Evolutionary conservation across 2,888 invertebrate species (phyloP), one percentile per base, ranked within the genome.

Genomic region (Galerucella calmariensis): DNA sequence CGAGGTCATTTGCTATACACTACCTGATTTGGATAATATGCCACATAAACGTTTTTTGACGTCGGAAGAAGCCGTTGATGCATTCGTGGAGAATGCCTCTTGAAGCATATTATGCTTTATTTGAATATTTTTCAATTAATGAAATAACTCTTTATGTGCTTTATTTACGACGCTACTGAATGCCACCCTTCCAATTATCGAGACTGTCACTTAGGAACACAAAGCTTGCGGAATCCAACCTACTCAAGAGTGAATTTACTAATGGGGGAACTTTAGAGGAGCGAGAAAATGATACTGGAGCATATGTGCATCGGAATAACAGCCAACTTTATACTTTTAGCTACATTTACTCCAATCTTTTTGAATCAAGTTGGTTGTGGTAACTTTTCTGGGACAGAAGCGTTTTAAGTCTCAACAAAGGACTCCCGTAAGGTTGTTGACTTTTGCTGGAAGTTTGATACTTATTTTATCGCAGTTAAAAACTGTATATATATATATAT

Each of bases 181-280:
- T 66, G 58, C 73, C 79, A 80, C 83, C 81, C 77, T 81, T 78
- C 82, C 85, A 84, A 85, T 85, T 85, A 85, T 84, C 82, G 81
- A 77, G 78, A 82, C 82, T 84, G 84, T 84, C 84, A 83, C 83
- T 83, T 83, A 75, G 73, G 81, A 79, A 81, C 82, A 82, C 82
- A 83, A 83, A 84, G 82, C 81, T 80, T 79, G 78, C 78, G 78
- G 73, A 78, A 78, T 78, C 74, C 75, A 59, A 71, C 76, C 75
- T 71, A 75, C 74, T 77, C 75, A 73, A 78, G 78, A 77, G 79
- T 79, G 75, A 79, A 78, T 78, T 77, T 76, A 75, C 77, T 79
- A 79, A 79, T 79, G 76, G 79, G 72, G 73, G 58, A 66, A 69
- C 59, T 66, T 69, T 46, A 59, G 65, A 59, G 69, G 71, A 72